phyloP scores from a whole-genome alignment of 2,797 vertebrate species.

The Acipenser oxyrinchus region DNA sequence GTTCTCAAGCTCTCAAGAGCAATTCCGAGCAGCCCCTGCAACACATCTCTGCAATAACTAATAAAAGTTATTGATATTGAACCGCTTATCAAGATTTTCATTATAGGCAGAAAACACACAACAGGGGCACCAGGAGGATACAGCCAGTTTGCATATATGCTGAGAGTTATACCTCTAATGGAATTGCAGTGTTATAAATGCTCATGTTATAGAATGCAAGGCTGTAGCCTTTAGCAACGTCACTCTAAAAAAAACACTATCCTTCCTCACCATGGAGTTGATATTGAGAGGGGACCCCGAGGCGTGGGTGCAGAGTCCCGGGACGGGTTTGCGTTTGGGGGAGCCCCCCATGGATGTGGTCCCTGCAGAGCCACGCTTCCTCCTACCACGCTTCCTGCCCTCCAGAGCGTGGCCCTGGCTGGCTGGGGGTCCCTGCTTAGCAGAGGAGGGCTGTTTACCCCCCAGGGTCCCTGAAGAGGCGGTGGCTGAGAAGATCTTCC shows the following conservation, averaged over 20 bases:
- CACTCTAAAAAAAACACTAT: background rate
- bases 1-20: too few relatives aligned
- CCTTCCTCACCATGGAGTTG: slow-evolving; percentile 81
- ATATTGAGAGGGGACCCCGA: slow-evolving; percentile 95
- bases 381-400: slow-evolving; percentile 76
- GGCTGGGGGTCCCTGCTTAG: slow-evolving; percentile 51
- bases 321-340: slow-evolving; percentile 82
- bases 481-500: slow-evolving; percentile 82
- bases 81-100: too few relatives aligned
- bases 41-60: too few relatives aligned
- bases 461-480: slow-evolving; percentile 52
- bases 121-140: too few relatives aligned
- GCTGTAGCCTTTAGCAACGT: background rate
- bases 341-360: slow-evolving; percentile 55
- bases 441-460: slow-evolving; percentile 57
- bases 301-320: slow-evolving; percentile 73
- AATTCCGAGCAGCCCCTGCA: too few relatives aligned
- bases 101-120: too few relatives aligned
- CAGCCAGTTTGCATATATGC: too few relatives aligned
- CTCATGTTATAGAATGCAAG: too few relatives aligned
- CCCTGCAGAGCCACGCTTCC: slow-evolving; percentile 71
- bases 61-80: too few relatives aligned
- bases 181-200: too few relatives aligned
- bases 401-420: slow-evolving; percentile 67
- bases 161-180: too few relatives aligned